phyloP scores from a whole-genome alignment of 1,140 invertebrate species.

The Dendroctonus valens region DNA sequence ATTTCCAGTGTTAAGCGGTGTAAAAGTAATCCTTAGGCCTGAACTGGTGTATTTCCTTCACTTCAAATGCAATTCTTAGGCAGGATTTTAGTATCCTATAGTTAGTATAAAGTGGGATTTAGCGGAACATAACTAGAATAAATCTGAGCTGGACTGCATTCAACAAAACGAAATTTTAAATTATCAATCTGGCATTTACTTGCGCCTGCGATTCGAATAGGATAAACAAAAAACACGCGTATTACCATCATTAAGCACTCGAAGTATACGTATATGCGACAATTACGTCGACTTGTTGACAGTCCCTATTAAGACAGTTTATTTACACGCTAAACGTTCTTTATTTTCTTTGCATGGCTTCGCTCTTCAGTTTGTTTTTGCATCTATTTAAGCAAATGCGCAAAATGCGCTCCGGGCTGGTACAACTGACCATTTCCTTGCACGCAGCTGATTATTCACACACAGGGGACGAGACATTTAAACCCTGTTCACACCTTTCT shows the following conservation, averaged over 20 bases:
- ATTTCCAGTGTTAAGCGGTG: too few relatives aligned
- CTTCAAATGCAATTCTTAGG: too few relatives aligned
- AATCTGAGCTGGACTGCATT: too few relatives aligned
- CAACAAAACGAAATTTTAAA: background rate
- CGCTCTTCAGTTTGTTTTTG: conserved; percentile 11
- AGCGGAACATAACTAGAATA: too few relatives aligned
- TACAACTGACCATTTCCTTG: too few relatives aligned
- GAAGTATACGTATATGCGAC: conserved; percentile 27
- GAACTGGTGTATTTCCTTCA: too few relatives aligned
- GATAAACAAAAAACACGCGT: conserved; percentile 27
- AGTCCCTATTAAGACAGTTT: conserved; percentile 23
- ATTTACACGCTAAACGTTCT: conserved; percentile 26
- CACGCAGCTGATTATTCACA: too few relatives aligned
- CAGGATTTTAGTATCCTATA: too few relatives aligned
- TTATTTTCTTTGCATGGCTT: conserved; percentile 22
- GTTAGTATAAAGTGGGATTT: too few relatives aligned
- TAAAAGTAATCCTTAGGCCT: too few relatives aligned
- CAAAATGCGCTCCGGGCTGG: background rate
- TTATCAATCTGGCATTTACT: conserved; percentile 25
- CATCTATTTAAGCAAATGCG: background rate
- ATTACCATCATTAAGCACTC: conserved; percentile 30
- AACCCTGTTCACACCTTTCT: too few relatives aligned
- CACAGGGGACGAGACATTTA: too few relatives aligned
- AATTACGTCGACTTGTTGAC: conserved; percentile 28
- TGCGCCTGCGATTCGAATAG: conserved; percentile 20